Conservation (phyloP, 2,113 vertebrate genomes). For the Petroica traversi region DNA sequence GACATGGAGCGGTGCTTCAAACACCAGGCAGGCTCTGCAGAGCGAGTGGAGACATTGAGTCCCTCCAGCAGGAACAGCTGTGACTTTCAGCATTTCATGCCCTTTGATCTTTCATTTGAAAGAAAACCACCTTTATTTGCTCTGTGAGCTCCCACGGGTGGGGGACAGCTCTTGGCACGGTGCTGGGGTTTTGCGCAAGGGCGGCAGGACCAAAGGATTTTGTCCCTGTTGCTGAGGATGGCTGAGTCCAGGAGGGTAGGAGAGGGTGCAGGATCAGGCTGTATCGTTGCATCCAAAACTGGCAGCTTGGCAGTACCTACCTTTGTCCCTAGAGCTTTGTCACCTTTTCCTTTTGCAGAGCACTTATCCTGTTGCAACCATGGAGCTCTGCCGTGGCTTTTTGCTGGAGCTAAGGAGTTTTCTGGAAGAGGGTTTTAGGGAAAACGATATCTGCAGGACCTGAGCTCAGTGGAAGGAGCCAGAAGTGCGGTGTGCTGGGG, state of each 20-base stretch:
- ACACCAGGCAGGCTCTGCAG: neutral
- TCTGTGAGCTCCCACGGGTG: neutral
- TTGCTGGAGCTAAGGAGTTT: neutral
- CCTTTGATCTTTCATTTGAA: constrained; percentile 21
- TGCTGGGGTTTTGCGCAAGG: neutral
- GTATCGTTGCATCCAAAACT: neutral
- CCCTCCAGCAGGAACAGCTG: neutral
- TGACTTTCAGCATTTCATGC: neutral
- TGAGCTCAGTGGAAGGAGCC: neutral
- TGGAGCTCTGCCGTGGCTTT: neutral
- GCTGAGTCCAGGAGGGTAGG: neutral
- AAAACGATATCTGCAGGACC: neutral
- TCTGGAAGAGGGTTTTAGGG: neutral
- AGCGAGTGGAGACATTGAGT: rapidly evolving
- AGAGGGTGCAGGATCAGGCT: neutral
- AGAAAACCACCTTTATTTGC: neutral
- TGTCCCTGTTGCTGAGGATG: neutral
- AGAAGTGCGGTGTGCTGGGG: rapidly evolving
- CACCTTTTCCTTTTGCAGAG: rapidly evolving
- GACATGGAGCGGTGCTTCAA: neutral
- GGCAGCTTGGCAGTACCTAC: neutral
- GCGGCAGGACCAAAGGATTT: neutral
- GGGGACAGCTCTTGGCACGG: neutral
- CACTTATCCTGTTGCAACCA: neutral
- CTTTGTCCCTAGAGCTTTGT: neutral